Base-by-base conservation (phyloP, 2,797 vertebrate species). In the Malurus leucopterus region DNA sequence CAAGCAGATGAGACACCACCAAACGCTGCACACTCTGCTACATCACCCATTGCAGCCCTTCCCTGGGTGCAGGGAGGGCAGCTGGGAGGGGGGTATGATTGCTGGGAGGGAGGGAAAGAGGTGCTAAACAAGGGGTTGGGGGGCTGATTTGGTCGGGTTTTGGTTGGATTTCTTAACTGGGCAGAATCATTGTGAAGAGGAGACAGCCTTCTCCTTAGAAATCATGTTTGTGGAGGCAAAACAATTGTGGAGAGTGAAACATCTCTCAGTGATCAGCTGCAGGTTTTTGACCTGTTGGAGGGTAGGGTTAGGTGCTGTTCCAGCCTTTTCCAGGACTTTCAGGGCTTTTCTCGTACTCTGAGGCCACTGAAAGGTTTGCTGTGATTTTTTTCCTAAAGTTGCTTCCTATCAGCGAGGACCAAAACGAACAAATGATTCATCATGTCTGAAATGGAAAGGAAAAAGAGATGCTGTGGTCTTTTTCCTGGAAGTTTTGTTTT, bases 1-100 rank as follows among this genome's bases (percentile, higher is more conserved):
- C 96, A 93, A 93, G 93, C 91, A 94, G 94, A 96, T 92, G 90
- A 94, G 96, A 96, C 95, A 76, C 59, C 96, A 93, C 72, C 95
- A 93, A 92, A 93, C 2, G 82, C 96, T 93, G 91, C 95, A 94
- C 94, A 72, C 93, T 92, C 89, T 94, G 43, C 70, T 95, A 70
- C 91, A 67, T 82, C 93, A 90, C 79, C 92, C 91, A 88, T 58
- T 91, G 93, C 93, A 95, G 91, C 94, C 93, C 94, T 93, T 91
- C 95, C 94, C 88, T 91, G 94, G 65, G 83, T 20, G 90, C 76
- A 57, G 89, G 94, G 94, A 50, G 84, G 93, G 90, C 46, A 54
- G 58, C 57, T n/a, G 83, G 88, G 87, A 91, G 92, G 72, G 91
- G 80, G 73, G 43, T 22, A 50, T 3, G 18, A 62, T 23, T 15